These are phyloP conservation scores for Phenganax marumi DNA, from an alignment of 92 coral and sea anemone genomes.

Conservation along the genomic window DNA sequence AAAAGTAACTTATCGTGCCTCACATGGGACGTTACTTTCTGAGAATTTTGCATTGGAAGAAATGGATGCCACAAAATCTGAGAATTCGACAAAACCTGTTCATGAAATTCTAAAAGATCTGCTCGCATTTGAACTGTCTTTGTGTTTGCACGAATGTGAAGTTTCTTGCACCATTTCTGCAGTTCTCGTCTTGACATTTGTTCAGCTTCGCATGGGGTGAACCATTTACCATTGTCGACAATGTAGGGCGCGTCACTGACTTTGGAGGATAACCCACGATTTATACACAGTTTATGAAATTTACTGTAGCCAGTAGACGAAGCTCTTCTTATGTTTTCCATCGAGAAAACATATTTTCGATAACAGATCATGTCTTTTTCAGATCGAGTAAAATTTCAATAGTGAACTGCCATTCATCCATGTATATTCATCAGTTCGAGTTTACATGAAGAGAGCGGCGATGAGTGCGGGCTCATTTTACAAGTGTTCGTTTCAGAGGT, in stretches of 20 bases:
- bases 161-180: constrained; percentile 72
- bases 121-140: constrained; percentile 58
- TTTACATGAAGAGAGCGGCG: too few species aligned
- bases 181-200: constrained; percentile 69
- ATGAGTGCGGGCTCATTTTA: neutral
- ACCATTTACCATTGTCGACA: constrained; percentile 55
- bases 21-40: neutral
- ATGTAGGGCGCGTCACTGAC: neutral
- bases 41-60: constrained; percentile 37
- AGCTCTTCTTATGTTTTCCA: neutral
- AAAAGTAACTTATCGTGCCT: constrained; percentile 6
- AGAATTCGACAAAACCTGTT: constrained; percentile 56
- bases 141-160: constrained; percentile 73
- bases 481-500: too few species aligned
- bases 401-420: neutral
- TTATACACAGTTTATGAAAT: neutral
- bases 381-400: neutral
- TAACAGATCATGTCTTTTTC: constrained; percentile 6
- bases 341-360: neutral
- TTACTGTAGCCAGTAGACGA: neutral
- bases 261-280: neutral
- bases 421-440: too few species aligned
- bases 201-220: constrained; percentile 57
- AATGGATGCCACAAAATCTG: constrained; percentile 79
- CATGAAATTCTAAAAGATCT: constrained; percentile 66